These are phyloP conservation scores for Cochlearius cochlearius DNA, from an alignment of 2,113 vertebrate genomes.

Conservation along the genomic window DNA sequence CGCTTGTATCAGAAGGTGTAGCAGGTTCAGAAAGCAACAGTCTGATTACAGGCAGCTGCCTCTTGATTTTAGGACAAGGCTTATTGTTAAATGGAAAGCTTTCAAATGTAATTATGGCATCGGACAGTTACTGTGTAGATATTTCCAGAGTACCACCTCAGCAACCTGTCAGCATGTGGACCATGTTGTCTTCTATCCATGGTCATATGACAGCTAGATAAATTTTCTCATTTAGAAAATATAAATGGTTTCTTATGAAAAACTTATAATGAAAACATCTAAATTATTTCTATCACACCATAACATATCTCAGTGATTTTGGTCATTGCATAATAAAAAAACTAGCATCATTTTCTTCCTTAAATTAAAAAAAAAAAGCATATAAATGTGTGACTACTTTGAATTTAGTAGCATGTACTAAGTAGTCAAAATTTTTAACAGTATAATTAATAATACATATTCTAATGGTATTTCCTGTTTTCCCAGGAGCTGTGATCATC, in stretches of 20 bases:
- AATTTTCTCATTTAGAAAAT: background rate
- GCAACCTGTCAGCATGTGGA: background rate
- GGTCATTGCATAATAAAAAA: background rate
- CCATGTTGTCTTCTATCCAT: background rate
- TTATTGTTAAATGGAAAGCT: background rate
- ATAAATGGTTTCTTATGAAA: background rate
- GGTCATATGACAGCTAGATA: background rate
- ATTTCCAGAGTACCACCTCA: background rate
- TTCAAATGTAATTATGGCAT: background rate
- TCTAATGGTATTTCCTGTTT: background rate
- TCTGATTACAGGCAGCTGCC: background rate
- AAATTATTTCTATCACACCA: background rate
- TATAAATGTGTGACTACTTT: background rate
- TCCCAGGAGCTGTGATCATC: slow-evolving; percentile 91
- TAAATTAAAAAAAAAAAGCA: background rate
- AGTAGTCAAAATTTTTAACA: background rate
- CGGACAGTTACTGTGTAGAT: background rate
- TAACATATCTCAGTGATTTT: background rate
- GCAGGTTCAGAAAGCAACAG: background rate
- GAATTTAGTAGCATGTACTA: background rate
- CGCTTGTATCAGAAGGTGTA: background rate
- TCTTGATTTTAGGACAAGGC: background rate
- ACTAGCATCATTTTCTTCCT: background rate
- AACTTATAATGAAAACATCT: background rate
- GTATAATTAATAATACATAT: background rate